Percentiles rank a stretch among this genome's conserved stretches.
Evolutionary conservation across 2,888 invertebrate genomes (phyloP).

Genomic region (Acleris sparsana): DNA sequence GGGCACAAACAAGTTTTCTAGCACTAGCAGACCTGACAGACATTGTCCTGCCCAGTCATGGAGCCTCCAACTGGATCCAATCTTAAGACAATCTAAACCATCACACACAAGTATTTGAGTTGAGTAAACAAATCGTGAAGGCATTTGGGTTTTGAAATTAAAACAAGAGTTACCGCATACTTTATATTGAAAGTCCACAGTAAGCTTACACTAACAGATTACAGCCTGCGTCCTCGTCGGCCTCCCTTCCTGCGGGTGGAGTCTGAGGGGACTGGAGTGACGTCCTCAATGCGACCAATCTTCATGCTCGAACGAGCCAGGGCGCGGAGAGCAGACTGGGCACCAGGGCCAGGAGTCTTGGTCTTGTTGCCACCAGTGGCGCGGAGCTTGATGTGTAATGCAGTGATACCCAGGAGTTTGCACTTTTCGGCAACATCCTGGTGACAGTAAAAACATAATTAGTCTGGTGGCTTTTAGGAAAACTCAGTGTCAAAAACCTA

Average conservation of each 20-base stretch:
- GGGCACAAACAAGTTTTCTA: too few species aligned
- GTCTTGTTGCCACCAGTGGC: slow-evolving; percentile 99
- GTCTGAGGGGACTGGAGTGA: slow-evolving; percentile 99
- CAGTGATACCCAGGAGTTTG: slow-evolving; percentile 98
- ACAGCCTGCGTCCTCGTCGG: slow-evolving; percentile 99
- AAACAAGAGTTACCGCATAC: slow-evolving; percentile 62
- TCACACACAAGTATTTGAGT: too few species aligned
- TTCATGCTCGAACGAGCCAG: slow-evolving; percentile 99
- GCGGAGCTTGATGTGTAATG: slow-evolving; percentile 98
- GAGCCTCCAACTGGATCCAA: too few species aligned
- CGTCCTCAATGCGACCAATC: slow-evolving; percentile 99
- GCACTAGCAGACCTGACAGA: too few species aligned
- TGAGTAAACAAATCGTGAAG: too few species aligned
- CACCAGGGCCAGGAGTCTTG: slow-evolving; percentile 99
- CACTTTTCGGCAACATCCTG: slow-evolving; percentile 99
- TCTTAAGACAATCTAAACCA: too few species aligned
- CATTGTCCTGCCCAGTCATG: too few species aligned
- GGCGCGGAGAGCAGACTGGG: slow-evolving; percentile 98
- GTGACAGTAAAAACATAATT: slow-evolving; percentile 39
- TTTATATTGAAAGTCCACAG: slow-evolving; percentile 75
- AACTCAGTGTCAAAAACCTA: too few species aligned
- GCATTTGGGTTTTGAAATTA: slow-evolving; percentile 41
- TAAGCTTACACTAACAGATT: slow-evolving; percentile 83
- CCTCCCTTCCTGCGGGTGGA: slow-evolving; percentile 99
- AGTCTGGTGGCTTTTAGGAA: background rate